Evolutionary conservation across 2,113 vertebrate species (phyloP).

Genomic region (Spizaetus ornatus): DNA sequence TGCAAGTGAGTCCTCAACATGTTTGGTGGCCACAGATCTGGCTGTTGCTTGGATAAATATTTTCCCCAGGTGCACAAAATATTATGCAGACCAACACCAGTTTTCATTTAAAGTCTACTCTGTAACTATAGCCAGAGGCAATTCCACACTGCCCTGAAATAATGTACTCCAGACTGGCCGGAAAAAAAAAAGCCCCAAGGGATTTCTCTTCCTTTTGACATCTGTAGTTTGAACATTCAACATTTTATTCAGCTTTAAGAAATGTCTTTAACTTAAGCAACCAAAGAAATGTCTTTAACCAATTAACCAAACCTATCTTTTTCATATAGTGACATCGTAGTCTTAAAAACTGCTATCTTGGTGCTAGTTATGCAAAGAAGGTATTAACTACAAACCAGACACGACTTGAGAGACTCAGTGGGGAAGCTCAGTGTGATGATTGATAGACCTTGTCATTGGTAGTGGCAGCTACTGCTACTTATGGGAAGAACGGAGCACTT

Average conservation of each 20-base stretch:
- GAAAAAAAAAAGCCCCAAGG: neutral
- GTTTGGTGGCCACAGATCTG: slow-evolving; percentile 3
- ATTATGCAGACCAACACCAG: slow-evolving; percentile 3
- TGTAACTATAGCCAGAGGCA: slow-evolving; percentile 24
- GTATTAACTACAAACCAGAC: neutral
- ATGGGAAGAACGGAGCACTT: neutral
- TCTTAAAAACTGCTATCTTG: neutral
- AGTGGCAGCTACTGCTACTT: neutral
- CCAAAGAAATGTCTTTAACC: neutral
- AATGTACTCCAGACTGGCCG: slow-evolving; percentile 30
- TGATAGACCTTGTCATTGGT: neutral
- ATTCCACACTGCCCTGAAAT: neutral
- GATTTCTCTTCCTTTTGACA: neutral
- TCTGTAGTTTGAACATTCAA: neutral
- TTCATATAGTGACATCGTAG: neutral
- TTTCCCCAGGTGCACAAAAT: slow-evolving; percentile 54
- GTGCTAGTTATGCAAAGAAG: neutral
- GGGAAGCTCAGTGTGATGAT: neutral
- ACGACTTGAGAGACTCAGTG: neutral
- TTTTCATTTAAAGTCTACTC: slow-evolving; percentile 37
- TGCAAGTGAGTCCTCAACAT: neutral
- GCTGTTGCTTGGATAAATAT: slow-evolving; percentile 13
- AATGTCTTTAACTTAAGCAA: neutral
- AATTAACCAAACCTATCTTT: neutral
- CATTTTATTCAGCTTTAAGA: slow-evolving; percentile 36